A percentile compares a stretch with the other conserved stretches of the same genome.
phyloP scores from a whole-genome alignment of 1,140 invertebrate species.

The Lepidurus packardi region DNA sequence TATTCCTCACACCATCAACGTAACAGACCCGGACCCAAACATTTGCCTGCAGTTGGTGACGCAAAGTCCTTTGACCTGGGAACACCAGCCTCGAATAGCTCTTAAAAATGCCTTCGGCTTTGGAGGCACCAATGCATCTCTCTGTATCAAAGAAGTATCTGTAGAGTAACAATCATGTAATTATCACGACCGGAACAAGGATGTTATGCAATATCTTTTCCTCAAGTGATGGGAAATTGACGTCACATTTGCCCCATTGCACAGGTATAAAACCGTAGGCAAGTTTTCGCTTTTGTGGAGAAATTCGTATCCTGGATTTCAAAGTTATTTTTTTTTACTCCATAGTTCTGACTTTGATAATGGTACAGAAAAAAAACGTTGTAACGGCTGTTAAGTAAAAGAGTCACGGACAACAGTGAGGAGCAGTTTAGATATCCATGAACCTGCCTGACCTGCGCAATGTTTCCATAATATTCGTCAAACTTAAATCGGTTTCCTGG shows the following conservation, averaged over 20 bases:
- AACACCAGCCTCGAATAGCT: slow-evolving; percentile 57
- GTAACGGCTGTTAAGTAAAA: too few species aligned
- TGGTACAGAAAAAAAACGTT: too few species aligned
- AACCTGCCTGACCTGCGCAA: too few species aligned
- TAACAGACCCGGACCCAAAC: slow-evolving; percentile 57
- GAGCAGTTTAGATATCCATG: too few species aligned
- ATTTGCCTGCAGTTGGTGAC: slow-evolving; percentile 37
- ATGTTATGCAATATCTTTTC: not conserved
- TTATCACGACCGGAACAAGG: not conserved
- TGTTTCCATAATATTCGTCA: too few species aligned
- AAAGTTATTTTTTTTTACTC: too few species aligned
- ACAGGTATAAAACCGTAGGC: not conserved
- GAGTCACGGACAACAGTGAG: too few species aligned
- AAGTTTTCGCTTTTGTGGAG: not conserved
- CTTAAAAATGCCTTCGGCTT: slow-evolving; percentile 98
- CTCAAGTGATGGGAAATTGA: not conserved
- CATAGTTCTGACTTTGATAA: too few species aligned
- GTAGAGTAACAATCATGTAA: not conserved
- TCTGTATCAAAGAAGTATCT: slow-evolving; percentile 57
- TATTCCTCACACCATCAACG: slow-evolving; percentile 87
- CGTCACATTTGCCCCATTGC: not conserved
- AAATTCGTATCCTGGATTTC: too few species aligned
- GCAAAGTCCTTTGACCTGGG: not conserved
- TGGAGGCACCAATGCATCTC: slow-evolving; percentile 91
- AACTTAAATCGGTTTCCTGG: not conserved